Evolutionary conservation across 2,113 vertebrate species (phyloP).

Genomic region (Platysteira castanea): DNA sequence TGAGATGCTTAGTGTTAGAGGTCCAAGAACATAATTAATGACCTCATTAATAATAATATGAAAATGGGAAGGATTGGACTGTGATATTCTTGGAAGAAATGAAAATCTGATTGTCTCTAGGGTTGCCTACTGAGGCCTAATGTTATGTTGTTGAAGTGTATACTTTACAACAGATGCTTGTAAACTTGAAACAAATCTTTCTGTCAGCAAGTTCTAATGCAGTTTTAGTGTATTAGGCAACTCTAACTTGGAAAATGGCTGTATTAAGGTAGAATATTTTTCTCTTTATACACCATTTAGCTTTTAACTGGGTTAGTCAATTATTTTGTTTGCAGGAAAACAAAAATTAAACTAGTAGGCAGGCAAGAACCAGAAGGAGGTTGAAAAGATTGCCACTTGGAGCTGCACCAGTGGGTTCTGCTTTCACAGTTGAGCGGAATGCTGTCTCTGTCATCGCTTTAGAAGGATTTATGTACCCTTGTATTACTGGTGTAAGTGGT

Average conservation of each 20-base stretch:
- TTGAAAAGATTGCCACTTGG: neutral
- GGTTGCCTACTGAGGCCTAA: neutral
- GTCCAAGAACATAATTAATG: neutral
- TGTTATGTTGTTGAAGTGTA: accelerated
- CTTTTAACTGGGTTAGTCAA: neutral
- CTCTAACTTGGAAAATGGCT: neutral
- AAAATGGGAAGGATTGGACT: neutral
- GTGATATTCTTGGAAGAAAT: neutral
- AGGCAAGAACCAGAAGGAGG: neutral
- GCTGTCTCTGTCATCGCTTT: neutral
- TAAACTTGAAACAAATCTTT: neutral
- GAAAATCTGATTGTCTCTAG: neutral
- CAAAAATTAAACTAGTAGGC: neutral
- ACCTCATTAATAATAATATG: neutral
- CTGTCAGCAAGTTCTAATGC: neutral
- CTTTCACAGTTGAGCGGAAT: neutral
- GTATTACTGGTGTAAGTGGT: neutral
- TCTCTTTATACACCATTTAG: neutral
- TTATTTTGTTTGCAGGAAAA: neutral
- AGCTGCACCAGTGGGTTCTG: neutral
- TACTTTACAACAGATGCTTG: neutral
- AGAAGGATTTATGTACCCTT: neutral
- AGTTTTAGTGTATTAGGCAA: neutral
- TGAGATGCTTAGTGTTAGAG: neutral
- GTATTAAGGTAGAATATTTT: neutral